Conservation (phyloP, 2,113 vertebrate species). For the Cyprichromis sp. region DNA sequence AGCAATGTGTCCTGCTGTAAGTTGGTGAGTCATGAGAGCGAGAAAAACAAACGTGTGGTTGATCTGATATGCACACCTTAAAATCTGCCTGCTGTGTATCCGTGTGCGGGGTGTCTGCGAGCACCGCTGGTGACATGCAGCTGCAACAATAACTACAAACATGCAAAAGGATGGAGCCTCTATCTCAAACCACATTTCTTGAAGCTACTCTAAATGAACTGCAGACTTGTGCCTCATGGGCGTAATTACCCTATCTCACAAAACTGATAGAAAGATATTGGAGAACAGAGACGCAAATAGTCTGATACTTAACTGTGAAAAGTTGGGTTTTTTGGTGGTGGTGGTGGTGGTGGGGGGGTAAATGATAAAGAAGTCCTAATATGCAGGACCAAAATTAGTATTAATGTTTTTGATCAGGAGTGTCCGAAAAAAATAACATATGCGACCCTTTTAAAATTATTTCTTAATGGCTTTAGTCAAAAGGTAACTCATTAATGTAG, state of each 20-base stretch:
- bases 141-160: neutral
- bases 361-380: neutral
- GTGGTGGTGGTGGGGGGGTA: no score
- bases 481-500: neutral
- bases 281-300: neutral
- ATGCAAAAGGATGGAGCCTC: neutral
- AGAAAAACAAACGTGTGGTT: neutral
- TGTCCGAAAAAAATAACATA: neutral
- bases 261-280: neutral
- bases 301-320: neutral
- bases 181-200: conserved; percentile 4
- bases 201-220: neutral
- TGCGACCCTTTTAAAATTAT: neutral
- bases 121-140: neutral
- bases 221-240: neutral
- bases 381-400: neutral
- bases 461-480: neutral
- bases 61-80: neutral
- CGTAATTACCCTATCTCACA: neutral
- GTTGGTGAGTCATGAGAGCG: neutral
- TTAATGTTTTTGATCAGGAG: neutral
- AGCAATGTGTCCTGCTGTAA: neutral
- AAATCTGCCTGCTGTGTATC: neutral
- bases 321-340: rapidly evolving
- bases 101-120: neutral